Base-by-base conservation (phyloP, 1,140 invertebrate species). In the Aphis gossypii region DNA sequence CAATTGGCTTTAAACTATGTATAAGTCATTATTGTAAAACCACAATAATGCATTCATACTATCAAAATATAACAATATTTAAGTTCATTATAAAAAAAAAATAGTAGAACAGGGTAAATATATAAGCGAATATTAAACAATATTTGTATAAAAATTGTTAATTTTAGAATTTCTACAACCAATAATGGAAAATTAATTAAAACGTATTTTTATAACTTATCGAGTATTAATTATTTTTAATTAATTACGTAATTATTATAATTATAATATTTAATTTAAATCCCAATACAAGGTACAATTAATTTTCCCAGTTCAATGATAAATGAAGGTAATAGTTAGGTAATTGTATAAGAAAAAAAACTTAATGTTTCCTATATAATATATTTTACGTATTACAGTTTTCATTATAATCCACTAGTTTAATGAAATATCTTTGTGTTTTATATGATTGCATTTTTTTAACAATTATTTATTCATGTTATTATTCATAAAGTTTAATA, bases 261-360 rank as follows among this genome's bases (percentile, higher is more conserved):
- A 76, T 76, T 76, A 76, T 76, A 18, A 76, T 76, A 14, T 76
- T 76, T n/a, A n/a, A 76, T 76, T n/a, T n/a, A 76, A 76, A 76
- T 76, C 14, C 14, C 0, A 76, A 0, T n/a, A n/a, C 60, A 18
- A n/a, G n/a, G 60, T 6, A n/a, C 9, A 76, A 76, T n/a, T n/a
- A n/a, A 2, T 35, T 76, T 76, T 76, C 30, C n/a, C 30, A 76
- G 14, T 2, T 11, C 30, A 76, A 76, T 76, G 6, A 76, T 76
- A 76, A 76, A 76, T 76, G n/a, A 76, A 35, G 5, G 60, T 60
- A 30, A 60, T 60, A 30, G 56, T 30, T 60, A 4, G 56, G 56
- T 68, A 68, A n/a, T 76, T 76, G 14, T 76, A 76, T 76, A 76
- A 68, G 30, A 68, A 68, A 76, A 76, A 76, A 76, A 18, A n/a